These are phyloP conservation scores for Sebastes diaconus DNA, from an alignment of 2,797 vertebrate genomes.

Conservation along the genomic window DNA sequence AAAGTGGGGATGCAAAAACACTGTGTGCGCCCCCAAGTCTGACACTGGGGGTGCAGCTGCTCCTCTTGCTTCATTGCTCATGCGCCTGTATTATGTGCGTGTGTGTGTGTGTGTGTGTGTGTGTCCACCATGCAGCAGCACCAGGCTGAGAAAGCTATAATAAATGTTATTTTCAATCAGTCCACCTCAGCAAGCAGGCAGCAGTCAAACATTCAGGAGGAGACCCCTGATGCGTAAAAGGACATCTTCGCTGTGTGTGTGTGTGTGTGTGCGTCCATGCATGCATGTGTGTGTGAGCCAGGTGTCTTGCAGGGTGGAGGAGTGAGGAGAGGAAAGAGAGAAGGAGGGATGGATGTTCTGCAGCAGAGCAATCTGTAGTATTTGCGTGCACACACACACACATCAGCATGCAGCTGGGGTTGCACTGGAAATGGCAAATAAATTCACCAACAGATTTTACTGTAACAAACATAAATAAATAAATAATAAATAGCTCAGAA, in stretches of 20 bases:
- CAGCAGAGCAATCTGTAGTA: slow-evolving; percentile 5
- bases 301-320: slow-evolving; percentile 9
- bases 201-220: slow-evolving; percentile 16
- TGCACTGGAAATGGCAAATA: background rate
- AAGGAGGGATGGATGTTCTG: slow-evolving; percentile 3
- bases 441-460: background rate
- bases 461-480: too few relatives aligned
- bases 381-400: background rate
- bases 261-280: background rate
- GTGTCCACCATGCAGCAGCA: background rate
- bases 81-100: background rate
- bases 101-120: background rate
- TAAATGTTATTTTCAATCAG: slow-evolving; percentile 55
- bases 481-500: background rate
- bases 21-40: background rate
- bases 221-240: slow-evolving; percentile 41
- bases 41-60: background rate
- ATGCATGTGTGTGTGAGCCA: background rate
- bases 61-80: background rate
- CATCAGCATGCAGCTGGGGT: background rate
- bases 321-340: background rate
- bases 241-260: slow-evolving; percentile 15
- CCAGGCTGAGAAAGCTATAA: slow-evolving; percentile 17
- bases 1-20: background rate
- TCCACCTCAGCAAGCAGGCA: slow-evolving; percentile 36